Evolutionary conservation across 23 tunicate genomes (phyloP), one percentile per base, ranked within the genome.

Genomic region (Clavelina lepadiformis): DNA sequence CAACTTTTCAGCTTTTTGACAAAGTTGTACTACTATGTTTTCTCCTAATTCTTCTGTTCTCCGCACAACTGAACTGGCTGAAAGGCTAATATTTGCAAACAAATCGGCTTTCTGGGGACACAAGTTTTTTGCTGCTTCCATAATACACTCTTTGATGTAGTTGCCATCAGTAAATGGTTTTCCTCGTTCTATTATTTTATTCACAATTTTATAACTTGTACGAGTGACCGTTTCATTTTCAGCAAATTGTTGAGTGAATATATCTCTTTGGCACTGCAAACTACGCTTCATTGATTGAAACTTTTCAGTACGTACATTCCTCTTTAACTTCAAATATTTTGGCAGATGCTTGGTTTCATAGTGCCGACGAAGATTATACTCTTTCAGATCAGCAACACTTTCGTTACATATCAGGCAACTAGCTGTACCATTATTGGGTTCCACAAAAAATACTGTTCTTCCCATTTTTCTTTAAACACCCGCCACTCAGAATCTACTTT

Each of bases 341-440:
- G 58, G 36, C 8, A 65, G 71, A 72, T 72, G 78, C 44, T 38
- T 72, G 38, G 68, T 3, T 58, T 58, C 68, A 59, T 72, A 58
- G 55, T 72, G 78, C 61, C 78, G 68, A 58, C 78, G 54, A 72
- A 72, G 45, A 58, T 72, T 72, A 36, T 38, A 57, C 35, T 57
- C 55, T 57, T 72, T 72, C 20, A 67, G 28, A 47, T 37, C 49
- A 41, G 15, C 49, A 11, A 41, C 49, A 41, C 49, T 41, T 41
- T 41, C 49, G 49, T 41, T 41, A 15, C 49, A 41, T 41, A 41
- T 41, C 49, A 41, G 49, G 49, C 15, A 41, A 15, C 49, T 41
- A 41, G 49, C 49, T 15, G 49, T 19, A 7, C 20, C 58, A 52
- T 52, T 52, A 19, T 8, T 52, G 58, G 11, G 28, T 52, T 52